Evolutionary conservation across 2,888 invertebrate species (phyloP).

Genomic region (Cantharis lateralis): DNA sequence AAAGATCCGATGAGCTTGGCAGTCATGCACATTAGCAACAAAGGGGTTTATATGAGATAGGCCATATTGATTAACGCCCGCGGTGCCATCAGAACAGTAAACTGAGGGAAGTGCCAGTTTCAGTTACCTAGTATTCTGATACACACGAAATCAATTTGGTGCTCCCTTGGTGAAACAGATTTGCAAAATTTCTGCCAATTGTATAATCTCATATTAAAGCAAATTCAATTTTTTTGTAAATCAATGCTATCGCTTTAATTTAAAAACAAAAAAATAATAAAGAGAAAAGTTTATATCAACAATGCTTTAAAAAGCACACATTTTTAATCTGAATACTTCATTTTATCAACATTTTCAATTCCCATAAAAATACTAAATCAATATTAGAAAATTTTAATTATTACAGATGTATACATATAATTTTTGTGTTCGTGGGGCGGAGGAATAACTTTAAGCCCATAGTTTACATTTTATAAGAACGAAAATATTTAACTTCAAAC

Average conservation of each 20-base stretch:
- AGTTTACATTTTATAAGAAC: slow-evolving; percentile 2
- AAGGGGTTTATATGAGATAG: slow-evolving; percentile 33
- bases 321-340: not conserved
- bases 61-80: slow-evolving; percentile 32
- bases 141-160: slow-evolving; percentile 30
- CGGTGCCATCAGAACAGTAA: slow-evolving; percentile 33
- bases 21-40: slow-evolving; percentile 32
- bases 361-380: not conserved
- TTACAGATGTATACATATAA: not conserved
- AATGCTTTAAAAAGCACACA: not conserved
- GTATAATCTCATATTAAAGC: not conserved
- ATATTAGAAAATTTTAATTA: not conserved
- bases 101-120: slow-evolving; percentile 30
- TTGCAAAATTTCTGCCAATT: slow-evolving; percentile 24
- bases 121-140: slow-evolving; percentile 31
- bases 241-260: not conserved
- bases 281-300: not conserved
- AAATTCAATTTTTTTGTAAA: not conserved
- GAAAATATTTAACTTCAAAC: slow-evolving; percentile 2
- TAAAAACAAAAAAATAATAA: not conserved
- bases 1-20: slow-evolving; percentile 25
- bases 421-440: not conserved
- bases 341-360: not conserved
- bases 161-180: slow-evolving; percentile 26
- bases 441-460: not conserved